These are phyloP conservation scores for Acanthococcus lagerstroemiae DNA, from an alignment of 2,888 invertebrate genomes.

Conservation along the genomic window DNA sequence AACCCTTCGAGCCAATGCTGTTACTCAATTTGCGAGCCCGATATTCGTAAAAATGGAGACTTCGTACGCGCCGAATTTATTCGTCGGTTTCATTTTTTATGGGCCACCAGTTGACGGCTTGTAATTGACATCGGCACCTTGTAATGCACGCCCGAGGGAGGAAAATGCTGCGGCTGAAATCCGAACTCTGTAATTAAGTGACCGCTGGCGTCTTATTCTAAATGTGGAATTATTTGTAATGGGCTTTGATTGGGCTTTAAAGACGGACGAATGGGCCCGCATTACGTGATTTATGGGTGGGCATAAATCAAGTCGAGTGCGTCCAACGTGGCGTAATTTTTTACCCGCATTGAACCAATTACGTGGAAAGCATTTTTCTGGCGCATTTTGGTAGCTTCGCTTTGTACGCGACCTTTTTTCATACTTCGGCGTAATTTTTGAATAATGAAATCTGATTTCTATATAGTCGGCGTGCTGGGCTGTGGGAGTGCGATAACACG, in stretches of 20 bases:
- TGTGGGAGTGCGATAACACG: too few relatives aligned
- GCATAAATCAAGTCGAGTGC: not conserved
- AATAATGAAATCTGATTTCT: too few relatives aligned
- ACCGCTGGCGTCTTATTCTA: not conserved
- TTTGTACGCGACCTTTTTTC: too few relatives aligned
- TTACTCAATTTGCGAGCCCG: slow-evolving; percentile 20
- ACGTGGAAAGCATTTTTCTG: not conserved
- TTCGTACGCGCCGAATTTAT: not conserved
- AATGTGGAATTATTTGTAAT: not conserved
- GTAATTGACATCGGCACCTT: slow-evolving; percentile 15
- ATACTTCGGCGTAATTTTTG: too few relatives aligned
- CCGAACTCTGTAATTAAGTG: not conserved
- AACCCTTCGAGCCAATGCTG: slow-evolving; percentile 30
- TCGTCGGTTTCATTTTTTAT: slow-evolving; percentile 12
- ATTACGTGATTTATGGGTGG: not conserved
- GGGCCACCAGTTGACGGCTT: slow-evolving; percentile 22
- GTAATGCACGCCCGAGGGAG: not conserved
- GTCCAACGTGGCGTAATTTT: not conserved
- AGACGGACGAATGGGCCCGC: slow-evolving; percentile 17
- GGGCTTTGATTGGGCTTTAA: not conserved
- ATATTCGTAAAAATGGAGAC: slow-evolving; percentile 23
- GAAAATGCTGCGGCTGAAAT: slow-evolving; percentile 2
- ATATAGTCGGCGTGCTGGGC: too few relatives aligned
- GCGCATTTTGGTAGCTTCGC: too few relatives aligned
- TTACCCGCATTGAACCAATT: slow-evolving; percentile 15